Base-by-base conservation (phyloP, 2,888 invertebrate genomes). In the Carpatolechia fugitivella region DNA sequence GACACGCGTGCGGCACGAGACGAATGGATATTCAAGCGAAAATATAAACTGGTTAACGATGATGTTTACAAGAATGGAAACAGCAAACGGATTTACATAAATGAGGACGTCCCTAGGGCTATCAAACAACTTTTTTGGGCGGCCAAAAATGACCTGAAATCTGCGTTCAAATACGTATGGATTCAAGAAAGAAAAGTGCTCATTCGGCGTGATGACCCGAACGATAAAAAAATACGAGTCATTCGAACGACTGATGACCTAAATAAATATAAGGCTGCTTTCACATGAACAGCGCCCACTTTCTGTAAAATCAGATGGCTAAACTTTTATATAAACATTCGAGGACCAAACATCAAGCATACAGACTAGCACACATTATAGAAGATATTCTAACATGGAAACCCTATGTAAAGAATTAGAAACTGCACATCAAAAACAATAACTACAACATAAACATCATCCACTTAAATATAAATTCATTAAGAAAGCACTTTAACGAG, bases 111-210 rank as follows among this genome's bases (percentile, higher is more conserved):
- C 13, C 13, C 51, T 13, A 51, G 29, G 40, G 38, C 36, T 7
- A 38, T 40, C 16, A 31, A 33, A 16, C 38, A 51, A 24, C 29
- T 51, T 3, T 20, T 51, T 6, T 51, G 51, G 51, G 10, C n/a
- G 20, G 13, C 40, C 7, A 51, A 51, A 30, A 20, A 24, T 13
- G 29, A 38, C 16, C 30, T 51, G 4, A 51, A 40, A 40, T 11
- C 20, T 8, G 20, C 24, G n/a, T 51, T 38, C 16, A 51, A 38
- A 24, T 51, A 51, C 30, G 29, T 51, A 4, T 51, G 51, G 51
- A 29, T 51, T 38, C 51, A 51, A 13, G 30, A 51, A 3, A 24
- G 29, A 20, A 51, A 40, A 13, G 13, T 51, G n/a, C 29, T 51
- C 8, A 30, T 40, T 7, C 18, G 29, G 20, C 30, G 33, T n/a